Evolutionary conservation across 2,797 vertebrate species (phyloP).

Genomic region (Sphenodon punctatus): DNA sequence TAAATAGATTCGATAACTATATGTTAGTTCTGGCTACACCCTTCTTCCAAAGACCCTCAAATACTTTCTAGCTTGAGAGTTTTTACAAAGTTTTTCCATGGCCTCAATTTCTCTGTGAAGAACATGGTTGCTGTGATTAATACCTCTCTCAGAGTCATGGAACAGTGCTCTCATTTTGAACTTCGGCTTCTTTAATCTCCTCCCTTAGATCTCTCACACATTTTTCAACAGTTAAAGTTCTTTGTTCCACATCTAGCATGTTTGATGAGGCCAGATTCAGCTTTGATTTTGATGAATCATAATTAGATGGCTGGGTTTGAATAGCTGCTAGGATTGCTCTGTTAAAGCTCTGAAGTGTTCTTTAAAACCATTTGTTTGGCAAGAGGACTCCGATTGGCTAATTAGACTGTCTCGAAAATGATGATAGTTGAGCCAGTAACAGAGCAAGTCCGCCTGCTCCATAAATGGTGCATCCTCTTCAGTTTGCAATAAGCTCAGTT

Average conservation of each 20-base stretch:
- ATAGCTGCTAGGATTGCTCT: neutral
- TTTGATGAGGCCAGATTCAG: neutral
- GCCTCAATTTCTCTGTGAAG: neutral
- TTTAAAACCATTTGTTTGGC: neutral
- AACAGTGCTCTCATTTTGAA: neutral
- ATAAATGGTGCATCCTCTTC: neutral
- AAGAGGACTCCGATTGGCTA: accelerated
- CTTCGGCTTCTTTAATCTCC: neutral
- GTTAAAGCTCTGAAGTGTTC: neutral
- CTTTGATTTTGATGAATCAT: neutral
- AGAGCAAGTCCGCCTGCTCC: neutral
- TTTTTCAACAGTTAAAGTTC: accelerated
- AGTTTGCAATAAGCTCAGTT: neutral
- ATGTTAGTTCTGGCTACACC: too few relatives aligned
- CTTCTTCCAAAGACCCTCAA: neutral
- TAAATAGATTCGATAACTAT: too few relatives aligned
- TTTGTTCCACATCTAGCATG: neutral
- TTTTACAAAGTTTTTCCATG: neutral
- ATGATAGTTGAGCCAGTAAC: neutral
- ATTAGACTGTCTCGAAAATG: neutral
- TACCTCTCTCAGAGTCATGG: neutral
- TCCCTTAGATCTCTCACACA: neutral
- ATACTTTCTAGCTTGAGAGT: neutral
- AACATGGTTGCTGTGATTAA: too few relatives aligned
- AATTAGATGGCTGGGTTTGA: neutral